phyloP scores from a whole-genome alignment of 2,113 vertebrate genomes.

The Notothenia coriiceps region DNA sequence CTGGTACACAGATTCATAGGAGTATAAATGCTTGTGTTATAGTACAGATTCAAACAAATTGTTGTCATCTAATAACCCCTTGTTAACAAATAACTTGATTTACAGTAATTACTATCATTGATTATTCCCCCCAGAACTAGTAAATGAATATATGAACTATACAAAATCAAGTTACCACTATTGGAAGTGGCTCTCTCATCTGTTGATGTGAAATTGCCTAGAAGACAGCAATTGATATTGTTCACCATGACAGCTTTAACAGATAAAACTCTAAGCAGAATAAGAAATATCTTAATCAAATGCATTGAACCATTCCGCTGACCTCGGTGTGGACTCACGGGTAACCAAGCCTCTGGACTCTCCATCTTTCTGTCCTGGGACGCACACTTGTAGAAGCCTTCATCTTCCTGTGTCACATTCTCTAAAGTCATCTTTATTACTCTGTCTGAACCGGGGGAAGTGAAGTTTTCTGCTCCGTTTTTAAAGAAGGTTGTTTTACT shows the following conservation, averaged over 20 bases:
- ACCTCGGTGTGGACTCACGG: constrained; percentile 62
- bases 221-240: constrained; percentile 20
- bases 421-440: constrained; percentile 45
- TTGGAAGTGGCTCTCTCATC: not conserved
- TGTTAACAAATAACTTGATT: not conserved
- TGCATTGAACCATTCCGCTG: not conserved
- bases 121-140: not conserved
- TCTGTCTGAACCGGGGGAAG: not conserved
- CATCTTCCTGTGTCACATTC: constrained; percentile 62
- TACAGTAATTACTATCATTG: not conserved
- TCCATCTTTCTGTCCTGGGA: constrained; percentile 40
- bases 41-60: not conserved
- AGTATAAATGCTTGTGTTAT: not conserved
- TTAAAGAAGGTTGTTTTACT: constrained; percentile 62
- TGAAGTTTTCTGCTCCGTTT: constrained; percentile 44
- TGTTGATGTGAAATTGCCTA: constrained; percentile 36
- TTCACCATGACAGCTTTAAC: not conserved
- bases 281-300: not conserved
- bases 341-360: constrained; percentile 77
- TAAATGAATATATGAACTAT: not conserved
- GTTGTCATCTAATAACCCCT: not conserved
- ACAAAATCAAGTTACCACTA: constrained; percentile 30
- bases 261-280: not conserved
- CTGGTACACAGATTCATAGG: too few relatives aligned
- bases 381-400: constrained; percentile 77